These are phyloP conservation scores for Anabas testudineus DNA, from an alignment of 2,797 vertebrate genomes.

Conservation along the genomic window DNA sequence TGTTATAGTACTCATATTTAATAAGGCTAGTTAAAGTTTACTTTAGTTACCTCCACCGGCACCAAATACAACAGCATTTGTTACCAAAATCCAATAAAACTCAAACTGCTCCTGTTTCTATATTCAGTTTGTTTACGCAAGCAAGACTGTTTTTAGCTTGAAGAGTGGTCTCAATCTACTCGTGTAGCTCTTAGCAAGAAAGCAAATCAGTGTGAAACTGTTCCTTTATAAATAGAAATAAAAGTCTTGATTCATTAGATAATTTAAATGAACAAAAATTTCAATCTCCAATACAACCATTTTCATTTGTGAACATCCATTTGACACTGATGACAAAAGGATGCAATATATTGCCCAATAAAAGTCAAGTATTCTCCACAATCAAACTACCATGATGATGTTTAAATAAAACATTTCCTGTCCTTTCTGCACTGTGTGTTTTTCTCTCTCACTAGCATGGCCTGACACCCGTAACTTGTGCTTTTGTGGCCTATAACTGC, in stretches of 20 bases:
- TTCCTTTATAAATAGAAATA: not conserved
- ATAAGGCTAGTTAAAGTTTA: too few relatives aligned
- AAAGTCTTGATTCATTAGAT: not conserved
- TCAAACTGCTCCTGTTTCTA: too few relatives aligned
- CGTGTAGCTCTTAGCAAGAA: not conserved
- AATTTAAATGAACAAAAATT: not conserved
- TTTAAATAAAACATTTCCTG: constrained; percentile 76
- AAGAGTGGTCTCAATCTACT: not conserved
- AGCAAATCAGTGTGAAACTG: not conserved
- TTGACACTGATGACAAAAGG: not conserved
- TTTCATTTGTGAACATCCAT: not conserved
- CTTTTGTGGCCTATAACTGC: constrained; percentile 74
- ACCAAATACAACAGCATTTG: too few relatives aligned
- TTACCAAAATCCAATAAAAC: too few relatives aligned
- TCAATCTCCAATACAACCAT: too few relatives aligned
- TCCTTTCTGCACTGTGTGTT: constrained; percentile 64
- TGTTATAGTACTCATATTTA: too few relatives aligned
- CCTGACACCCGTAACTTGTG: constrained; percentile 69
- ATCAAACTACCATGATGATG: constrained; percentile 48
- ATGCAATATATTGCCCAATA: constrained; percentile 8
- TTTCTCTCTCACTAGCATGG: constrained; percentile 58
- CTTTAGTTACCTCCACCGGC: too few relatives aligned
- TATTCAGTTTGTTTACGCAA: too few relatives aligned
- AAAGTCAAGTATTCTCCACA: constrained; percentile 46
- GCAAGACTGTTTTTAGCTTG: not conserved